These are phyloP conservation scores for Tupaia tana DNA, from an alignment of 2,113 vertebrate species.

Conservation along the genomic window DNA sequence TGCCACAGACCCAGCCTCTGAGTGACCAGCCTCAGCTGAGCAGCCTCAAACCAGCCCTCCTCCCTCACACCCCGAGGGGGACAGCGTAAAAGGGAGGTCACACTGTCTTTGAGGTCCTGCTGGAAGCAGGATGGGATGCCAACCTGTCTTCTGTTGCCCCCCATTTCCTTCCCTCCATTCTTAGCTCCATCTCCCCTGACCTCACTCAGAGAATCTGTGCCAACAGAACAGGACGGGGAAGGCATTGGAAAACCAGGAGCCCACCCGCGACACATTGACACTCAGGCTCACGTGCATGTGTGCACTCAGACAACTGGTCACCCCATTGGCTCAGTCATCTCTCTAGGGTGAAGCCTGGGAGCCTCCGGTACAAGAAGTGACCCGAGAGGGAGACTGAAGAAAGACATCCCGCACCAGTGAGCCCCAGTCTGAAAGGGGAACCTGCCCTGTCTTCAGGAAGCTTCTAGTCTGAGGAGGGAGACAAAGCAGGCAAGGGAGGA, in stretches of 20 bases:
- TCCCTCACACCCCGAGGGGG: background rate
- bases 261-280: background rate
- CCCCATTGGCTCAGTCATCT: background rate
- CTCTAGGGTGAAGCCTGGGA: background rate
- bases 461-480: background rate
- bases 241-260: background rate
- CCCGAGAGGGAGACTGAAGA: background rate
- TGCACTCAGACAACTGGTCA: background rate
- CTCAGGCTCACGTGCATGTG: background rate
- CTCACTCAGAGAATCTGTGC: background rate
- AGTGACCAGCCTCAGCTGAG: background rate
- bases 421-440: background rate
- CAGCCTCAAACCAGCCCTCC: background rate
- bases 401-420: background rate
- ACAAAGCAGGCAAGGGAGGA: background rate
- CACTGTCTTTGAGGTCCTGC: background rate
- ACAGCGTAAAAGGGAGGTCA: background rate
- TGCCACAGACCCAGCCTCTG: conserved; percentile 63
- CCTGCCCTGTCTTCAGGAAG: background rate
- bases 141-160: background rate
- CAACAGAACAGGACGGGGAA: background rate
- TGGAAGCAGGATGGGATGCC: background rate
- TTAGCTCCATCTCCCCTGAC: background rate
- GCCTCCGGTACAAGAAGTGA: background rate
- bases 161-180: background rate